These are phyloP conservation scores for Artemisiospiza belli DNA, from an alignment of 2,113 vertebrate genomes.

Conservation along the genomic window DNA sequence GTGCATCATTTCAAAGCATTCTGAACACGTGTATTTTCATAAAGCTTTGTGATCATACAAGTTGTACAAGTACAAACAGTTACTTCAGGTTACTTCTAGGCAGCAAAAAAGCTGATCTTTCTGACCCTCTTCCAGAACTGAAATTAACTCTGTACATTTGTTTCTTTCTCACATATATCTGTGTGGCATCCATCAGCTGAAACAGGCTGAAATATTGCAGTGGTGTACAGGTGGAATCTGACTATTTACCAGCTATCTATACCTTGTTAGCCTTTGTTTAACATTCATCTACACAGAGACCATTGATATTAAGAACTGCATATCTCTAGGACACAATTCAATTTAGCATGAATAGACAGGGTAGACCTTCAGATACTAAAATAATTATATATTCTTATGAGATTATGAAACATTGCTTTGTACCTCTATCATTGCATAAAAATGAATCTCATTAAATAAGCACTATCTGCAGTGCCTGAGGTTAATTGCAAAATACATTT, in stretches of 20 bases:
- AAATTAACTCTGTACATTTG: background rate
- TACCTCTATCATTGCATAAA: background rate
- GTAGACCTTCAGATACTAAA: background rate
- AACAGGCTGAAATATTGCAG: background rate
- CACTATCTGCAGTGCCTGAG: background rate
- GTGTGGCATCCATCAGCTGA: background rate
- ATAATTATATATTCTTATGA: background rate
- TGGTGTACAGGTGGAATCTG: background rate
- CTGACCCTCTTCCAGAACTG: background rate
- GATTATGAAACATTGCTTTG: background rate
- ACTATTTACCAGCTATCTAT: background rate
- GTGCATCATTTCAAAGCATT: background rate
- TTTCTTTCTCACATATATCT: background rate
- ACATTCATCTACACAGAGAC: background rate
- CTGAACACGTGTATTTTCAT: background rate
- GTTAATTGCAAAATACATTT: background rate
- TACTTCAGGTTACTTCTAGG: background rate
- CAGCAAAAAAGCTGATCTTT: background rate
- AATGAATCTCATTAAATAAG: background rate
- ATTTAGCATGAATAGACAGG: background rate
- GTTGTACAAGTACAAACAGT: background rate
- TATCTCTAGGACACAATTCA: background rate
- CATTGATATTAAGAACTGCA: background rate
- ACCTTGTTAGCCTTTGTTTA: background rate
- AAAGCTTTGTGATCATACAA: background rate